Evolutionary conservation across 2,888 invertebrate species (phyloP).

Genomic region (Cecidostiba fungosa): DNA sequence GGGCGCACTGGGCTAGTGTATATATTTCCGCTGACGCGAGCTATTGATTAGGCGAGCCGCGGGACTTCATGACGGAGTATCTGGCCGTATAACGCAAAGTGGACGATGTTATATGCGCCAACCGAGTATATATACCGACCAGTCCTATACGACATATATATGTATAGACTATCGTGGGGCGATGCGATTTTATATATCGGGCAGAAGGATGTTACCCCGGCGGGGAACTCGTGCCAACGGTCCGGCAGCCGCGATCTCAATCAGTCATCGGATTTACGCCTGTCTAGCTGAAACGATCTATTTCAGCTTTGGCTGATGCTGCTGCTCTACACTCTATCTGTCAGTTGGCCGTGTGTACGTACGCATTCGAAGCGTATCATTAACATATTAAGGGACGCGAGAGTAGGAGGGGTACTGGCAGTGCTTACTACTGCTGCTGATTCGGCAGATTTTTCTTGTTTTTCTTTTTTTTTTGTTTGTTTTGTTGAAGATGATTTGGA

Average conservation of each 20-base stretch:
- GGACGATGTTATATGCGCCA: conserved; percentile 26
- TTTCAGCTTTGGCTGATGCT: not conserved
- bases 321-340: not conserved
- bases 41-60: conserved; percentile 39
- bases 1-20: not conserved
- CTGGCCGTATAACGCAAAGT: conserved; percentile 43
- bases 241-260: conserved; percentile 42
- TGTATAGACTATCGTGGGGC: not conserved
- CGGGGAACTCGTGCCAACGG: conserved; percentile 4
- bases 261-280: conserved; percentile 44
- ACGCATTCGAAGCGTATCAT: not conserved
- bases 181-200: conserved; percentile 4
- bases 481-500: too few relatives aligned
- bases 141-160: not conserved
- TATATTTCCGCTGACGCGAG: conserved; percentile 4
- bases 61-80: conserved; percentile 11
- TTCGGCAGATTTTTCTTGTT: too few relatives aligned
- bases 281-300: conserved; percentile 15
- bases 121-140: not conserved
- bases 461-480: not conserved
- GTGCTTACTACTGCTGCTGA: too few relatives aligned
- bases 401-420: too few relatives aligned
- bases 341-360: not conserved
- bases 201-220: not conserved
- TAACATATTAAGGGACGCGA: not conserved